Conservation (phyloP, 2,888 invertebrate genomes). For the Trypoxylon attenuatum region DNA sequence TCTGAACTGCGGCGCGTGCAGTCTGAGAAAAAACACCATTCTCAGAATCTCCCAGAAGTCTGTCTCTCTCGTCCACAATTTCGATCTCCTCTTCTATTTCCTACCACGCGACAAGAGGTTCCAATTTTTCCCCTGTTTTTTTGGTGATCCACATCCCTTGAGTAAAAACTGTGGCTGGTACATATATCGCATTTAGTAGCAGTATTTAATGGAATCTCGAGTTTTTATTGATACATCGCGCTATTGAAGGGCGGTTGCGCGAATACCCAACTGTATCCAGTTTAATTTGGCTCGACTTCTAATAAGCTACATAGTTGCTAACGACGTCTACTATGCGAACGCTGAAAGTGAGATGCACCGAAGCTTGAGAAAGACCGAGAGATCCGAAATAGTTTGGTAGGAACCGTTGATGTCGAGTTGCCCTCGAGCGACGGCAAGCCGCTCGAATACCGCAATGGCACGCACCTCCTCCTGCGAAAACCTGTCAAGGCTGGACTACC, state of each 20-base stretch:
- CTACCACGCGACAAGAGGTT: not conserved
- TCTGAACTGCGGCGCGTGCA: not conserved
- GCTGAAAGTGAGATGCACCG: too few species aligned
- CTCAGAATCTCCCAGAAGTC: not conserved
- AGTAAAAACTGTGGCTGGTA: too few species aligned
- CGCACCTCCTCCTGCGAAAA: not conserved
- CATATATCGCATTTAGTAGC: too few species aligned
- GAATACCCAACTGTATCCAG: conserved; percentile 11
- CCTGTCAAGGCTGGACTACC: not conserved
- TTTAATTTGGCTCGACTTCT: conserved; percentile 26
- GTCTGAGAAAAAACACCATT: not conserved
- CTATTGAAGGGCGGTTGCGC: not conserved
- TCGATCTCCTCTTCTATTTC: too few species aligned
- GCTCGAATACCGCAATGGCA: conserved; percentile 7
- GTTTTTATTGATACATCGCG: too few species aligned
- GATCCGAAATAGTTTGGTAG: conserved; percentile 7
- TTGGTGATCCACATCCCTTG: too few species aligned
- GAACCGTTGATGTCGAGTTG: conserved; percentile 10
- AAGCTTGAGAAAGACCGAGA: too few species aligned
- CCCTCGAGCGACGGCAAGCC: not conserved
- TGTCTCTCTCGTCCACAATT: too few species aligned
- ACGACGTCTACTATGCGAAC: conserved; percentile 12
- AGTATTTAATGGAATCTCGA: too few species aligned
- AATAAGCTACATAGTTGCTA: conserved; percentile 6
- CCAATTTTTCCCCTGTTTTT: not conserved